These are phyloP conservation scores for Shinisaurus crocodilurus DNA, from an alignment of 2,113 vertebrate species.

Conservation along the genomic window DNA sequence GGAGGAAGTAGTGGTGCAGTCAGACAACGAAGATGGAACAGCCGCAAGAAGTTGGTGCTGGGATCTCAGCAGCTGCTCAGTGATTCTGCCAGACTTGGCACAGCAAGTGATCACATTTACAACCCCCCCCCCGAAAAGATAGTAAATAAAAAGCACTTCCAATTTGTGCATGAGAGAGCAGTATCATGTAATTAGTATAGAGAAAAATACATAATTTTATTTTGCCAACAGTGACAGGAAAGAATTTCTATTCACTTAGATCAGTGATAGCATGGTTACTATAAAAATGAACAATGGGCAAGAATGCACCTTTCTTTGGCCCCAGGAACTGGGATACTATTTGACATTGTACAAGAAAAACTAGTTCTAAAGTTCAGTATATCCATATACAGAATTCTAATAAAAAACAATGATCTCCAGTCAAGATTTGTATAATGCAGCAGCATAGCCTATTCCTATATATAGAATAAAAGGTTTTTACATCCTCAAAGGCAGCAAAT, in stretches of 20 bases:
- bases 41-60: not conserved
- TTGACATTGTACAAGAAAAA: not conserved
- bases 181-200: not conserved
- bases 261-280: not conserved
- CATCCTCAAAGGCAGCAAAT: not conserved
- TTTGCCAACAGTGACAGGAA: not conserved
- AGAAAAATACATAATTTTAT: not conserved
- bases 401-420: too few relatives aligned
- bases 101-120: not conserved
- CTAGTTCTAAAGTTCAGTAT: not conserved
- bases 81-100: not conserved
- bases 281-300: not conserved
- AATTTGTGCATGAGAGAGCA: not conserved
- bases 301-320: not conserved
- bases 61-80: not conserved
- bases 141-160: not conserved
- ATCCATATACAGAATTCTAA: not conserved
- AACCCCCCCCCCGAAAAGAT: not conserved
- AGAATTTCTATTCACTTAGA: not conserved
- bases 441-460: not conserved
- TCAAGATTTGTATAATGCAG: not conserved
- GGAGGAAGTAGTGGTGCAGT: not conserved
- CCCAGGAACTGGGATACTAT: not conserved
- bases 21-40: not conserved
- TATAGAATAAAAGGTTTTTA: not conserved